phyloP scores from a whole-genome alignment of 2,113 vertebrate species.

The Vimba vimba region DNA sequence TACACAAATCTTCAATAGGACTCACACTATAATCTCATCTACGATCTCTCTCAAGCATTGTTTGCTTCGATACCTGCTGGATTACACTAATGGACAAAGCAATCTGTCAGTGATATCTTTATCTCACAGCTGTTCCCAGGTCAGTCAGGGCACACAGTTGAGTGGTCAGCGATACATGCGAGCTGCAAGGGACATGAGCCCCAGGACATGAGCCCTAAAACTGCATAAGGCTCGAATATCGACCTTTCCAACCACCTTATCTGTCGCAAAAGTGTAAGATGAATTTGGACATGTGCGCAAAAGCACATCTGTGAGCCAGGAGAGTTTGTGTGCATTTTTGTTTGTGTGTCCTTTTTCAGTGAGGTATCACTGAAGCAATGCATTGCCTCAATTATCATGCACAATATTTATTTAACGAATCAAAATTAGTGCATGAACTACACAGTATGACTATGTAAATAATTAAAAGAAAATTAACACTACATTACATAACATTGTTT shows the following conservation, averaged over 20 bases:
- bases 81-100: conserved; percentile 27
- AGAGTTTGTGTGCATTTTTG: not conserved
- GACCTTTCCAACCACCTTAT: not conserved
- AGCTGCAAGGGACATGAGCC: conserved; percentile 11
- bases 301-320: conserved; percentile 19
- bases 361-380: not conserved
- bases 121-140: conserved; percentile 36
- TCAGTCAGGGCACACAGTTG: conserved; percentile 33
- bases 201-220: conserved; percentile 12
- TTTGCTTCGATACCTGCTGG: conserved; percentile 41
- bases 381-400: not conserved
- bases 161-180: conserved; percentile 41
- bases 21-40: conserved; percentile 7
- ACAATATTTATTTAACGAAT: not conserved
- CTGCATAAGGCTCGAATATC: conserved; percentile 25
- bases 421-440: not conserved
- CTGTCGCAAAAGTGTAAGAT: not conserved
- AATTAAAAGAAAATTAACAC: not conserved
- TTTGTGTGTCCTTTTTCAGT: not conserved
- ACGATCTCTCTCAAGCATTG: not conserved
- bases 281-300: not conserved
- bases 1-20: conserved; percentile 8
- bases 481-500: not conserved
- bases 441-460: not conserved
- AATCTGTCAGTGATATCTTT: conserved; percentile 41